Base-by-base conservation (phyloP, 2,797 vertebrate genomes). In the Halcyon smyrnensis region DNA sequence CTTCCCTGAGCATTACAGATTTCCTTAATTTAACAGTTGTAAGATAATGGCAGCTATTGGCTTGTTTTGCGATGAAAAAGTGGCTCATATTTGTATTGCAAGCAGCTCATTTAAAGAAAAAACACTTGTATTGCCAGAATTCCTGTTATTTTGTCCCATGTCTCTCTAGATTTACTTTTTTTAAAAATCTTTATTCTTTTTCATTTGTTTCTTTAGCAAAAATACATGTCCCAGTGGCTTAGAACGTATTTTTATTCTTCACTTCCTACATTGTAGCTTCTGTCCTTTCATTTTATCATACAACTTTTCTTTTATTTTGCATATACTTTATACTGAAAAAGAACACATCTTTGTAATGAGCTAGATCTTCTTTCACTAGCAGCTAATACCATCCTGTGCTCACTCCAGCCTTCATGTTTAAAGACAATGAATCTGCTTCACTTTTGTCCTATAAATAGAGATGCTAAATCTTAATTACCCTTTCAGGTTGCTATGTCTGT, bases 371-470 rank as follows among this genome's bases (percentile, higher is more conserved):
- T 95, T 96, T 91, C 89, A 69, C n/a, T 92, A 54, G 73, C 43
- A 89, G 50, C 84, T 89, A 92, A 82, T 92, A 95, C 87, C 56
- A 90, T 36, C 63, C 39, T 53, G 12, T 84, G 85, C 91, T 65
- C 45, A 71, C 93, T 95, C 75, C 92, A 97, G 50, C 48, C 59
- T 95, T 96, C 57, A 21, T 28, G 73, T 94, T 97, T 96, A 95
- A 95, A 97, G 91, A 95, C 97, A 97, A 97, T 96, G 84, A 94
- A 96, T 96, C 94, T 96, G 48, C 78, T 92, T 95, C 93, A 91
- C 74, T 97, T 96, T 85, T 93, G 68, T 71, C 96, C 96, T 97
- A 97, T 95, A 97, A 96, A 98, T 97, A 97, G 84, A 93, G 78
- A 97, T 93, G 65, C 85, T 94, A 92, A 97, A 96, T 97, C 82